Evolutionary conservation across 2,113 vertebrate genomes (phyloP).

Genomic region (Cyanoliseus patagonus): DNA sequence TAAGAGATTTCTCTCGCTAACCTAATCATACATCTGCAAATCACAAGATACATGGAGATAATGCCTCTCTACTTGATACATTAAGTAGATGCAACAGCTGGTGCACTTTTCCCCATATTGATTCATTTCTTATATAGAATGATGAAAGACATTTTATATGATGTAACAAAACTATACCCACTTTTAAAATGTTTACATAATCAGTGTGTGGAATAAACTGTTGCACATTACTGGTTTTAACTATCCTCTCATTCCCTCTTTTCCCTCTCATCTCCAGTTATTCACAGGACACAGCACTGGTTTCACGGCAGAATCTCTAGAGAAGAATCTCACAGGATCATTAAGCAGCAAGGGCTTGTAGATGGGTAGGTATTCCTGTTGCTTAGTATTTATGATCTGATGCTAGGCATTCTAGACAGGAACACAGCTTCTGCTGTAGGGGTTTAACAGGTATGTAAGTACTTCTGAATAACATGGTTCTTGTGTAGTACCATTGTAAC

Average conservation of each 20-base stretch:
- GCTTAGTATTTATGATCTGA: not conserved
- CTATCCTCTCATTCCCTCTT: not conserved
- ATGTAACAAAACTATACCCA: not conserved
- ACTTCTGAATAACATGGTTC: not conserved
- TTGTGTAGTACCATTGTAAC: not conserved
- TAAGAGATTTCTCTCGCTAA: not conserved
- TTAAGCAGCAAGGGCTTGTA: conserved; percentile 95
- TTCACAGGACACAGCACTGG: conserved; percentile 96
- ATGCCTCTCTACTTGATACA: not conserved
- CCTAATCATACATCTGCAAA: not conserved
- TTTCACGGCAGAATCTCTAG: conserved; percentile 94
- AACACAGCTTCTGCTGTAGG: not conserved
- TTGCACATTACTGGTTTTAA: not conserved
- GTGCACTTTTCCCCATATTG: not conserved
- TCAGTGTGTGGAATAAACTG: not conserved
- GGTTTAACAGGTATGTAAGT: not conserved
- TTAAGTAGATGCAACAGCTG: not conserved
- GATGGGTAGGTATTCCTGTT: conserved; percentile 84
- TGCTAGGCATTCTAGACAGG: not conserved
- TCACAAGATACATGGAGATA: not conserved
- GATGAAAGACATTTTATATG: not conserved
- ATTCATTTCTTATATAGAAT: not conserved
- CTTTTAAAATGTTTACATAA: conserved; percentile 41
- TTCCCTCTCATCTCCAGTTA: conserved; percentile 75
- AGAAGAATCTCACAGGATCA: conserved; percentile 94